These are phyloP conservation scores for Cybosia mesomella DNA, from an alignment of 2,888 invertebrate genomes.

Conservation along the genomic window DNA sequence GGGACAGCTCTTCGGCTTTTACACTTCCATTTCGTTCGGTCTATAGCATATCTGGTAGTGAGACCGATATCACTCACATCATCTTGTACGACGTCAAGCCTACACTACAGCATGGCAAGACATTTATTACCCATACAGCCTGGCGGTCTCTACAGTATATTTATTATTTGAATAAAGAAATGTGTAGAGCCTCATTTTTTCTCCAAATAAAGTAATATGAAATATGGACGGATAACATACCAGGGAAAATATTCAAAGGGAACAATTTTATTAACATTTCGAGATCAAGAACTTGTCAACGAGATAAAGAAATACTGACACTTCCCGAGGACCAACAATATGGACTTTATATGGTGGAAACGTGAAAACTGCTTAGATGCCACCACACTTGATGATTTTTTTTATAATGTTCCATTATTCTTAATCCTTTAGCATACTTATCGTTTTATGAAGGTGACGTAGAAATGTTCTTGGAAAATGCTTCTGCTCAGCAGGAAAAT, in stretches of 20 bases:
- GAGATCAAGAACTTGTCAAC: slow-evolving; percentile 19
- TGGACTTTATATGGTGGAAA: background rate
- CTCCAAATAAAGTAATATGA: background rate
- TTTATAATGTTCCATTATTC: background rate
- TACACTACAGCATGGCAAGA: too few relatives aligned
- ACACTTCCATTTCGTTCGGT: too few relatives aligned
- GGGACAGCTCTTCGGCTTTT: too few relatives aligned
- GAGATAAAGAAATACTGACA: slow-evolving; percentile 14
- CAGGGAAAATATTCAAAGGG: slow-evolving; percentile 2
- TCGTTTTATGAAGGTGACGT: too few relatives aligned
- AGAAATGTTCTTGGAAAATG: too few relatives aligned
- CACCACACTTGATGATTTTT: background rate
- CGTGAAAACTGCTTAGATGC: background rate
- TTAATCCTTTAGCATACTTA: background rate
- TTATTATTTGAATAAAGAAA: background rate
- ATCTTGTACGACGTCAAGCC: too few relatives aligned
- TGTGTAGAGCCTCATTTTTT: background rate
- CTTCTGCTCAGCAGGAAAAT: too few relatives aligned
- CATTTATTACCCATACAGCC: background rate
- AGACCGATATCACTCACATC: too few relatives aligned
- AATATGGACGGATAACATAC: too few relatives aligned
- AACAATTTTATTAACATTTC: slow-evolving; percentile 13
- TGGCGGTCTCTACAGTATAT: background rate
- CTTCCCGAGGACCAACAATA: background rate
- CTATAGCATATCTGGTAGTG: too few relatives aligned